These are phyloP conservation scores for Hypothenemus hampei DNA, from an alignment of 1,140 invertebrate species.

Conservation along the genomic window DNA sequence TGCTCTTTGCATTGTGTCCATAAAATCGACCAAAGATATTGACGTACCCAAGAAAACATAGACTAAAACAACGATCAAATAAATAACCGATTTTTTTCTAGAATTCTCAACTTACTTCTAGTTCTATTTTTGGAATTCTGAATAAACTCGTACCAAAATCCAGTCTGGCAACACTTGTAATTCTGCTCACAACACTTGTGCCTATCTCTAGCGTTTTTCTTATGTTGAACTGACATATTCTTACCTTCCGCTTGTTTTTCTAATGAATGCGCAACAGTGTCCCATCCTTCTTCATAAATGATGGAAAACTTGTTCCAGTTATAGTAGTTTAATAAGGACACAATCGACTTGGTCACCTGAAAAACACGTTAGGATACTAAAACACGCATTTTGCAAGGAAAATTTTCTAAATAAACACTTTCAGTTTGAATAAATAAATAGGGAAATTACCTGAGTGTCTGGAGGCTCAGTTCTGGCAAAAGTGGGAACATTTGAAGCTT, in stretches of 20 bases:
- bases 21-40: slow-evolving; percentile 78
- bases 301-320: slow-evolving; percentile 93
- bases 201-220: slow-evolving; percentile 59
- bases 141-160: slow-evolving; percentile 80
- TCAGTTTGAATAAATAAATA: not conserved
- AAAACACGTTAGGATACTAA: slow-evolving; percentile 34
- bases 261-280: slow-evolving; percentile 70
- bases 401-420: not conserved
- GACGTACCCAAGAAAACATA: slow-evolving; percentile 87
- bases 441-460: slow-evolving; percentile 73
- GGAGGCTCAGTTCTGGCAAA: slow-evolving; percentile 93
- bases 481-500: slow-evolving; percentile 80
- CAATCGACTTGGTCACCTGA: slow-evolving; percentile 87
- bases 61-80: slow-evolving; percentile 57
- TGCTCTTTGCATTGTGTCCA: slow-evolving; percentile 82
- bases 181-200: slow-evolving; percentile 71
- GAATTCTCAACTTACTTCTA: slow-evolving; percentile 74
- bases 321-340: slow-evolving; percentile 82
- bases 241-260: slow-evolving; percentile 60
- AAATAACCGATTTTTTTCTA: no score
- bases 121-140: slow-evolving; percentile 85
- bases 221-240: slow-evolving; percentile 79
- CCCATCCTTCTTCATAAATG: slow-evolving; percentile 77
- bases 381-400: slow-evolving; percentile 16
- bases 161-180: slow-evolving; percentile 64